phyloP scores from a whole-genome alignment of 2,888 invertebrate species.

The Eristalis intricaria region DNA sequence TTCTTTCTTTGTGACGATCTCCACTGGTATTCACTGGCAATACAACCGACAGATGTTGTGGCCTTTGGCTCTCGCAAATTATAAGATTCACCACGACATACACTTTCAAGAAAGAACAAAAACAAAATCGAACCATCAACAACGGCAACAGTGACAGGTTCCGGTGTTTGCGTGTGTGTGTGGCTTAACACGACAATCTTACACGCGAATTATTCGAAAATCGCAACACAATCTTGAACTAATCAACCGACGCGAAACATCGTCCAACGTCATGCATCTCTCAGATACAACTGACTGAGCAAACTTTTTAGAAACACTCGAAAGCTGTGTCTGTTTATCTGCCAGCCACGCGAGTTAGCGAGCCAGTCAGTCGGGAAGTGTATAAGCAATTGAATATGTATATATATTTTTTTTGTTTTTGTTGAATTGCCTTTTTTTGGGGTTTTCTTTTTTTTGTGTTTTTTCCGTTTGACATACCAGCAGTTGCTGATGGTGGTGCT shows the following conservation, averaged over 20 bases:
- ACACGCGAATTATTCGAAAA: not conserved
- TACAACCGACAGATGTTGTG: not conserved
- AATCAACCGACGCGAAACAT: constrained; percentile 46
- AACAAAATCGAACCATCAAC: not conserved
- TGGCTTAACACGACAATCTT: not conserved
- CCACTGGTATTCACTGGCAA: constrained; percentile 25
- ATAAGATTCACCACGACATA: constrained; percentile 20
- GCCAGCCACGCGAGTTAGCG: not conserved
- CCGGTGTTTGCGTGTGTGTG: not conserved
- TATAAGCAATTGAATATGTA: not conserved
- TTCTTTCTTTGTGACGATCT: constrained; percentile 12
- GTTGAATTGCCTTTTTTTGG: not conserved
- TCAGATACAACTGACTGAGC: constrained; percentile 51
- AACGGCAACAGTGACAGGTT: not conserved
- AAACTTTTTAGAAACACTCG: constrained; percentile 43
- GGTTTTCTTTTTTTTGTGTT: not conserved
- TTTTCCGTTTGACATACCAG: constrained; percentile 13
- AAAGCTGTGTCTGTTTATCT: constrained; percentile 45
- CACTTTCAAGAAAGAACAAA: not conserved
- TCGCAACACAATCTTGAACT: constrained; percentile 17
- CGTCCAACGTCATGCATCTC: constrained; percentile 66
- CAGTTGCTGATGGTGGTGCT: constrained; percentile 7
- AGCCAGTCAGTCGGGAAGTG: not conserved
- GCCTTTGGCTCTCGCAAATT: constrained; percentile 15
- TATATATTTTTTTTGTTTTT: not conserved